Conservation (phyloP, 1,140 invertebrate species). For the Daktulosphaira vitifoliae region DNA sequence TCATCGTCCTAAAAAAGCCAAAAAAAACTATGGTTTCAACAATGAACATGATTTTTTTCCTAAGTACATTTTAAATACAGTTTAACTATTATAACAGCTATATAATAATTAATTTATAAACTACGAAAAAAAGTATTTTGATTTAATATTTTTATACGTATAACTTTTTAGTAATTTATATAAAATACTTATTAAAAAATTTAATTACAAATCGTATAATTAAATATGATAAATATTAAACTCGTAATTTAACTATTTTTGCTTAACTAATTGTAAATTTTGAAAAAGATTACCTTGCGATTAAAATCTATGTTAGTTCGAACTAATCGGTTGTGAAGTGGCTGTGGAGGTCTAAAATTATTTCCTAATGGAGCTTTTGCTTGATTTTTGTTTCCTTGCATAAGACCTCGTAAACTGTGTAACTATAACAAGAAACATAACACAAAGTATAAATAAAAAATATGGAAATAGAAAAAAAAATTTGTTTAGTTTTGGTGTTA, state of each 20-base stretch:
- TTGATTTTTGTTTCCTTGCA: conserved; percentile 77
- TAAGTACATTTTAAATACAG: no score
- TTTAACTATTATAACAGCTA: no score
- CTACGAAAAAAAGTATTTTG: no score
- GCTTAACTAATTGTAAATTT: no score
- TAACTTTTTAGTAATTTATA: no score
- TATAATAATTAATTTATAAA: no score
- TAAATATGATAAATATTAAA: no score
- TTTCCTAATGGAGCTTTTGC: conserved; percentile 84
- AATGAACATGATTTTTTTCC: no score
- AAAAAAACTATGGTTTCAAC: background rate
- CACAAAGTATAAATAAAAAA: conserved; percentile 27
- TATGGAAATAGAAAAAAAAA: background rate
- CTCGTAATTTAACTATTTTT: no score
- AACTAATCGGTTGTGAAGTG: conserved; percentile 79
- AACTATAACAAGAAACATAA: conserved; percentile 53
- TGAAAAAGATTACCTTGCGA: conserved; percentile 56
- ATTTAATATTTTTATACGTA: no score
- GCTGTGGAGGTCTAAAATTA: conserved; percentile 84
- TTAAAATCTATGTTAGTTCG: conserved; percentile 93
- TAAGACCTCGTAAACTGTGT: conserved; percentile 66
- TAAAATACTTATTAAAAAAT: no score
- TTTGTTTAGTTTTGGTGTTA: background rate
- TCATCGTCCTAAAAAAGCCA: conserved; percentile 51
- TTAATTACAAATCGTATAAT: no score